These are phyloP conservation scores for Oreochromis mossambicus DNA, from an alignment of 2,797 vertebrate species.

Conservation along the genomic window DNA sequence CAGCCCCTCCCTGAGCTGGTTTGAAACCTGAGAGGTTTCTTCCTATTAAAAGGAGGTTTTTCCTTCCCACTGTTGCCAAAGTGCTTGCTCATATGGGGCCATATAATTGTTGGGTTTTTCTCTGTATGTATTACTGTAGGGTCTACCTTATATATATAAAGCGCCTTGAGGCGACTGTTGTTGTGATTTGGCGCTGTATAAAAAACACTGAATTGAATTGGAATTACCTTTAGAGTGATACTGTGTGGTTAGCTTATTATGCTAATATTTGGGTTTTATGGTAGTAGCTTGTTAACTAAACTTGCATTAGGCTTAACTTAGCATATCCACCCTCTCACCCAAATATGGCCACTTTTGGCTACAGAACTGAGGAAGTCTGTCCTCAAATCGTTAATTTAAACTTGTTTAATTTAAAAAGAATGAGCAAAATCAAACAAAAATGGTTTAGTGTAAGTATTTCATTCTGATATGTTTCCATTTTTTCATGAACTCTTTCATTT, in stretches of 20 bases:
- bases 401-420: neutral
- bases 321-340: neutral
- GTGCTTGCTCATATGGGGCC: neutral
- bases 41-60: neutral
- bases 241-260: neutral
- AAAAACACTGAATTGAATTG: neutral
- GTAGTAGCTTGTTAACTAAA: neutral
- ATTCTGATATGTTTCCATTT: neutral
- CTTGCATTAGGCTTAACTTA: neutral
- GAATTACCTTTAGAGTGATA: neutral
- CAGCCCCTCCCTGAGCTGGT: neutral
- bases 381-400: neutral
- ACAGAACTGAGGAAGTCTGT: neutral
- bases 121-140: neutral
- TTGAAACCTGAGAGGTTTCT: neutral
- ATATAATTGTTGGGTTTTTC: neutral
- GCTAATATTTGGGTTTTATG: neutral
- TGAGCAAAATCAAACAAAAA: neutral
- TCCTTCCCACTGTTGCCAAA: neutral
- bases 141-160: neutral
- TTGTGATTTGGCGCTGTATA: neutral
- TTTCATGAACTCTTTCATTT: neutral
- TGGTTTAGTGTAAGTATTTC: accelerated
- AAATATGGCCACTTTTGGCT: neutral
- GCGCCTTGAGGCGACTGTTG: neutral